Conservation (phyloP, 2,113 vertebrate genomes). For the Carassius gibelio region DNA sequence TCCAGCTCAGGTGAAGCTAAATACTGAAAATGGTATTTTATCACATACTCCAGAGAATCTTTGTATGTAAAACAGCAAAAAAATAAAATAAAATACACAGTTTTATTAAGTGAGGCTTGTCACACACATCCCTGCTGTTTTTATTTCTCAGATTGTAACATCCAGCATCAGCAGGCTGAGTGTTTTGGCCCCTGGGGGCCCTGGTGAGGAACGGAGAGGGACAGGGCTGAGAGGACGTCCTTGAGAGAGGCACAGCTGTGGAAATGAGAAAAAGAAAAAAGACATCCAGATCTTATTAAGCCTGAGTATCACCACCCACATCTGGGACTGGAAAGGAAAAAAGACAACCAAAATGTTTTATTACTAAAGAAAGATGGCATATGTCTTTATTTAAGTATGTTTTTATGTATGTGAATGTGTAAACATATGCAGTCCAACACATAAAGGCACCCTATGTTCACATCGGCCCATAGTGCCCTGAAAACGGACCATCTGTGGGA, state of each 20-base stretch:
- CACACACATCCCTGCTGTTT: conserved; percentile 3
- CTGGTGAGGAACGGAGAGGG: conserved; percentile 46
- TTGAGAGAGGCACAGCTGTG: conserved; percentile 33
- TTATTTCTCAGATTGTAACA: conserved; percentile 14
- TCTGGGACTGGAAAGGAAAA: not conserved
- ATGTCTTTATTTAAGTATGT: not conserved
- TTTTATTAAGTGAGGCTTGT: not conserved
- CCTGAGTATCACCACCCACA: conserved; percentile 6
- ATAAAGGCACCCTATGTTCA: not conserved
- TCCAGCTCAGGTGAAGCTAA: not conserved
- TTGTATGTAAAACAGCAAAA: not conserved
- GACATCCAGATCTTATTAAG: conserved; percentile 13
- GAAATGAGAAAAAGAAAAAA: conserved; percentile 4
- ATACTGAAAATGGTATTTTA: not conserved
- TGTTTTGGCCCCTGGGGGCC: conserved; percentile 14
- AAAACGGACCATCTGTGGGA: not conserved
- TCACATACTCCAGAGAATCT: not conserved
- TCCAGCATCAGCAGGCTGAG: not conserved
- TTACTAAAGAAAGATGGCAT: not conserved
- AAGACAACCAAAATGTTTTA: not conserved
- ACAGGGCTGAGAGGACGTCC: conserved; percentile 47
- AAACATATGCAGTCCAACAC: not conserved
- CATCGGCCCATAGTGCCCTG: not conserved
- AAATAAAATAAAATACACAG: not conserved
- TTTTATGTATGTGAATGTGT: not conserved